A percentile compares a stretch with the other conserved stretches of the same genome.
Conservation (phyloP, 1,140 invertebrate genomes). For the Pomphorhynchus laevis region DNA sequence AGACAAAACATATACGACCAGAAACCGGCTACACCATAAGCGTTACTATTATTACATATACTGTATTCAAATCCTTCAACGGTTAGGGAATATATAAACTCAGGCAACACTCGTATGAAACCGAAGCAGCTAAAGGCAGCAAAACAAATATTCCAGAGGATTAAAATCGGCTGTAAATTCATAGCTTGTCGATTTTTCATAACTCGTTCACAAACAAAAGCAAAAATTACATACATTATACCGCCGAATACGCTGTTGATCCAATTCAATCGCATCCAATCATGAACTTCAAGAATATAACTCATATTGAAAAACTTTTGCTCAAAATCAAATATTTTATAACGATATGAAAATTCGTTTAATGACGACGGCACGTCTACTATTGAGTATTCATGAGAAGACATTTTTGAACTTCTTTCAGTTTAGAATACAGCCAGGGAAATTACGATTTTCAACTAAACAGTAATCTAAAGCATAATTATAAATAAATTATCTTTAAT, state of each 20-base stretch:
- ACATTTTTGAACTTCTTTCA: no score
- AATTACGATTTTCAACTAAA: no score
- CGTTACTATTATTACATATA: not conserved
- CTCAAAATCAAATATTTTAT: not conserved
- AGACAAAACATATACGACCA: not conserved
- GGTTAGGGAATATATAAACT: not conserved
- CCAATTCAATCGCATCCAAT: not conserved
- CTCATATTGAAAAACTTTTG: not conserved
- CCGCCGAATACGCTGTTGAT: not conserved
- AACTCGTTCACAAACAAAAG: not conserved
- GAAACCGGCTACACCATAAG: not conserved
- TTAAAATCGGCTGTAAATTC: not conserved
- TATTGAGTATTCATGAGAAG: no score
- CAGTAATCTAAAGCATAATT: no score
- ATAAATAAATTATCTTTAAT: no score
- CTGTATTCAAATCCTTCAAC: not conserved
- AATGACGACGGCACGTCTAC: no score
- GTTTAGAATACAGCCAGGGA: no score
- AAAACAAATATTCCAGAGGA: not conserved
- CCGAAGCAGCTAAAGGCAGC: not conserved
- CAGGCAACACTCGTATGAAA: not conserved
- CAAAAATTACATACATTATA: not conserved
- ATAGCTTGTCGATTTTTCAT: not conserved
- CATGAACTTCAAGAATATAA: not conserved
- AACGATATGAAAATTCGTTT: no score